Base-by-base conservation (phyloP, 2,797 vertebrate genomes). In the Taeniopygia guttata region DNA sequence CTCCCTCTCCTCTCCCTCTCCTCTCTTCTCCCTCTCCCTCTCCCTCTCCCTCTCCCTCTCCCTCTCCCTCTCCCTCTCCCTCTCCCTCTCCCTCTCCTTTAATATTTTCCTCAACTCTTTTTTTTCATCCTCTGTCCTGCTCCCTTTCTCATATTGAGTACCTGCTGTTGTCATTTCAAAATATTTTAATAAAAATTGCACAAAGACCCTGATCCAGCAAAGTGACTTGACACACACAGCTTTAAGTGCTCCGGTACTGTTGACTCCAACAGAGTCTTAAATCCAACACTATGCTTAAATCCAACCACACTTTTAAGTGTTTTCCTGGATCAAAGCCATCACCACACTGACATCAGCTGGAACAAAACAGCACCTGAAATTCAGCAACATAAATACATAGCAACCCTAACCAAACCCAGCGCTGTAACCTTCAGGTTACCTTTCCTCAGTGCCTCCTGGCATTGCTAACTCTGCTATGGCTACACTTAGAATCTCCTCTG, bases 391-490 rank as follows among this genome's bases (percentile, higher is more conserved):
- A 80, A 96, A 95, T 64, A 74, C 79, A 76, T 2, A 95, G 74
- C 94, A 96, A 88, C 55, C 34, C 67, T 87, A 67, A 34, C 42
- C 67, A 74, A 54, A 34, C 4, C 20, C 62, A 15, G 56, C 3
- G 29, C 80, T 90, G 77, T 94, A 84, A 96, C 95, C 96, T 97
- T 93, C 85, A 95, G 70, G 56, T 91, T 89, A 76, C 91, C 92
- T 90, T 93, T 49, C 85, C 49, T 64, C 77, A 60, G 1, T 23
- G 62, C 76, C 58, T 80, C 15, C 80, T 84, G 83, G 62, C 87
- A 67, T 22, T 68, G 68, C 70, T 36, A 9, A 23, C 73, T 72
- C 4, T 78, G 69, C 89, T 84, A 76, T 36, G 84, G 79, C 79
- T 76, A 69, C 79, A 48, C 46, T 59, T 27, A 10, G 21, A 75